These are phyloP conservation scores for Myotis myotis DNA, from an alignment of 2,797 vertebrate genomes.

Conservation along the genomic window DNA sequence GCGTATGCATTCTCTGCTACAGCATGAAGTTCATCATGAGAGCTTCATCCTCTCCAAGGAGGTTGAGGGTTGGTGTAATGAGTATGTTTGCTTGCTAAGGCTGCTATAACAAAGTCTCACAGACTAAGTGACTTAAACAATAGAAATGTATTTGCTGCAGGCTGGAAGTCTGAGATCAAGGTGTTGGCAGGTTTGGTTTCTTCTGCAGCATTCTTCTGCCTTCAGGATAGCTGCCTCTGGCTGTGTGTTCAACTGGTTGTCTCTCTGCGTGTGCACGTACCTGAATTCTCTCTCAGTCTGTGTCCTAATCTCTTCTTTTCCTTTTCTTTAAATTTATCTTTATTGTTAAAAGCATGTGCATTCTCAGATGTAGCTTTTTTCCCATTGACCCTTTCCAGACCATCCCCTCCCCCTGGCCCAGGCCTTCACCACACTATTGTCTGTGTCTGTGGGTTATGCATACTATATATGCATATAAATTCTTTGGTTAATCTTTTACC, in stretches of 20 bases:
- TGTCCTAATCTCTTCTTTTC: neutral
- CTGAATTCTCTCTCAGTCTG: neutral
- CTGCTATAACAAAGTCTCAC: neutral
- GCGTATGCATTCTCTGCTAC: neutral
- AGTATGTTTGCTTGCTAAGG: neutral
- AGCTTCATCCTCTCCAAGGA: neutral
- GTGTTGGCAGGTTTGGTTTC: neutral
- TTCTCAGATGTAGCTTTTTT: too few species aligned
- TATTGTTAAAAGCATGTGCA: too few species aligned
- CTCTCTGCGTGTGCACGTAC: rapidly evolving
- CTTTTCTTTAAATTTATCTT: too few species aligned
- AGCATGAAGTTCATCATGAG: neutral
- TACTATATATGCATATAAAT: too few species aligned
- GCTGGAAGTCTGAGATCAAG: neutral
- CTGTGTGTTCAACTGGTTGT: neutral
- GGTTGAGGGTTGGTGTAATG: neutral
- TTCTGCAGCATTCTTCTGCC: neutral
- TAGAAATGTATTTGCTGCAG: neutral
- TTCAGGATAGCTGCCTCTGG: neutral
- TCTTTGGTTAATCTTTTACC: too few species aligned
- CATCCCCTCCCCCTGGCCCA: too few species aligned
- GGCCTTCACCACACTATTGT: too few species aligned
- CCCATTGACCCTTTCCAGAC: too few species aligned
- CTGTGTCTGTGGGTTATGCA: too few species aligned
- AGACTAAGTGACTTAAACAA: neutral